A percentile compares a stretch with the other conserved stretches of the same genome.
Evolutionary conservation across 2,113 vertebrate species (phyloP).

Genomic region (Syngnathoides biaculeatus): DNA sequence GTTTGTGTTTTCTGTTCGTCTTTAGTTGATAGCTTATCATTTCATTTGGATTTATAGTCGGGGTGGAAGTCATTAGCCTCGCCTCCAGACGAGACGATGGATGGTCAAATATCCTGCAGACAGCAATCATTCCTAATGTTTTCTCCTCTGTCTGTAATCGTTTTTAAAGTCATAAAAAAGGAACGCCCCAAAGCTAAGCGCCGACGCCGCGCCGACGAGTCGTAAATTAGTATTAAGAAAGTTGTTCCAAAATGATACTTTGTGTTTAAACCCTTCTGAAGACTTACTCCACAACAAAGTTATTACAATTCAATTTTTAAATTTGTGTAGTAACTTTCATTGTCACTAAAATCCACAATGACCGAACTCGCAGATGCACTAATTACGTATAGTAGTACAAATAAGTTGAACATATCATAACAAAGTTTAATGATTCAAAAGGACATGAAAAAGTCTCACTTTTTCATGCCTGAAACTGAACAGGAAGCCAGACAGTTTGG

Average conservation of each 20-base stretch:
- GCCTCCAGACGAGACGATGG: conserved; percentile 20
- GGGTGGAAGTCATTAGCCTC: background rate
- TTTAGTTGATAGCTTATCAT: conserved; percentile 21
- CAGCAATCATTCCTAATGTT: conserved; percentile 6
- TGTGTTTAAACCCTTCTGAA: background rate
- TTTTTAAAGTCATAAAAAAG: background rate
- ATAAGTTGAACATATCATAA: conserved; percentile 3
- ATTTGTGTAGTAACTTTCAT: no score
- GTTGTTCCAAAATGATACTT: background rate
- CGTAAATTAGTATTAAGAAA: background rate
- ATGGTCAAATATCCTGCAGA: conserved; percentile 41
- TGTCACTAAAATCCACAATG: background rate
- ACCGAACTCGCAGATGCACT: conserved; percentile 4
- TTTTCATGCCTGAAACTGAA: no score
- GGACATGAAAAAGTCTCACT: no score
- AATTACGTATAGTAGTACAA: background rate
- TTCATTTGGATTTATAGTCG: background rate
- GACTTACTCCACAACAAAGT: background rate
- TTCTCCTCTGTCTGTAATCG: background rate
- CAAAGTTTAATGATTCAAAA: no score
- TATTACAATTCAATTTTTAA: no score
- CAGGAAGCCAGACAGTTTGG: background rate
- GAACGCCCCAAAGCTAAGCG: background rate
- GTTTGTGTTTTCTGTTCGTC: conserved; percentile 12
- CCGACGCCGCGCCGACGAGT: background rate